Evolutionary conservation across 2,113 vertebrate genomes (phyloP), one percentile per base, ranked within the genome.

Genomic region (Nerophis ophidion): DNA sequence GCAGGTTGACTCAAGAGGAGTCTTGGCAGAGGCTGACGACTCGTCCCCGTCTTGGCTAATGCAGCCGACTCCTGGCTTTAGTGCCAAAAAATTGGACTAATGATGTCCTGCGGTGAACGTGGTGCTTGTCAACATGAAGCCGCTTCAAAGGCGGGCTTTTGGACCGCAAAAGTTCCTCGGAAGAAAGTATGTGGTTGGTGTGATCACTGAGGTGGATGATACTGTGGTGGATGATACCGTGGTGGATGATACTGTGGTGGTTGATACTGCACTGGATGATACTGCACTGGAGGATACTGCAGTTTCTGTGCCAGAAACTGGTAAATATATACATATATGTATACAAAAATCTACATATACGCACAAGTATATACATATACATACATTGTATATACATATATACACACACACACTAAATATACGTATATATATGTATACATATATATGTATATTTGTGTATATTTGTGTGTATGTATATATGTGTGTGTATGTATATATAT

Each of bases 81-180:
- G 51, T 62, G 60, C 55, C 66, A 56, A 71, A 26, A 26, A 68
- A 65, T 72, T 68, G 48, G 72, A 69, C 64, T 78, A 77, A 78
- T 78, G 78, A 79, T 76, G 68, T 72, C 72, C 64, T 57, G 60
- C 14, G 75, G 67, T 54, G 52, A 9, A 45, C 57, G 60, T 14
- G 63, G 63, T 64, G 58, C 36, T 71, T 61, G 65, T 53, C 16
- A 56, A 69, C 45, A 71, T 71, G 65, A 84, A 63, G 51, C 54
- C 49, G 44, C 46, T 66, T 84, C 75, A 80, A 71, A 80, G 70
- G 57, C 53, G 42, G n/a, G 47, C 66, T 62, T 67, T 76, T 63
- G 65, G 76, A 65, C 34, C 4, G 15, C 38, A 7, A 17, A 42
- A 19, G 54, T 56, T 44, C 78, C 59, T 80, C 70, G 57, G 63